Base-by-base conservation (phyloP, 2,113 vertebrate genomes). In the Peucedramus taeniatus region DNA sequence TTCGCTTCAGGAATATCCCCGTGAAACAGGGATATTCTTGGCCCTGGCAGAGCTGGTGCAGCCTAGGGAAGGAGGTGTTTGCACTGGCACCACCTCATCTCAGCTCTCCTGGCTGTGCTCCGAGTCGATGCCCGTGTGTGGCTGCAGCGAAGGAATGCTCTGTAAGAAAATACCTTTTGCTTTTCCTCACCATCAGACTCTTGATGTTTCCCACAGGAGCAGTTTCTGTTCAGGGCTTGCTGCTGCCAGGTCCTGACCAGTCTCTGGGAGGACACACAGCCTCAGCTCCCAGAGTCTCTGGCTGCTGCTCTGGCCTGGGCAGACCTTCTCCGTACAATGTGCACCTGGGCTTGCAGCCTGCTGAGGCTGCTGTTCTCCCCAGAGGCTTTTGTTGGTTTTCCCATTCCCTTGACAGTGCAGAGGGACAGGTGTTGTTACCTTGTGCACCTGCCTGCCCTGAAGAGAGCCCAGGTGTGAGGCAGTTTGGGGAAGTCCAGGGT, bases 321-420 rank as follows among this genome's bases (percentile, higher is more conserved):
- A 66, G 68, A n/a, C 15, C 40, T 64, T 64, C 0, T 3, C 45
- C 18, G 54, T 6, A 0, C 7, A 8, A 2, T 0, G 0, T 31
- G 26, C 31, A 17, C 35, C 66, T 79, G 13, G 35, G 7, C 33
- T 77, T 11, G 42, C 16, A 21, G 80, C 23, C 51, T 63, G 2
- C 27, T 37, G 50, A 40, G 68, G 23, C 40, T 74, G 37, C 39
- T 53, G 9, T 59, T 77, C 37, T 47, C 45, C 75, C 64, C 18
- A 30, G 50, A 87, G 51, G 68, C 24, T 87, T 71, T 28, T 66
- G 14, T 28, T 69, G 44, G 28, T 33, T 86, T 30, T 69, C 9
- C 31, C 45, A 6, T 45, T 59, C 37, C 64, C 24, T 24, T 49
- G 61, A 30, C 31, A 19, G 70, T 37, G 24, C 0, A 2, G 40